phyloP scores from a whole-genome alignment of 2,113 vertebrate species.

The Capra hircus region DNA sequence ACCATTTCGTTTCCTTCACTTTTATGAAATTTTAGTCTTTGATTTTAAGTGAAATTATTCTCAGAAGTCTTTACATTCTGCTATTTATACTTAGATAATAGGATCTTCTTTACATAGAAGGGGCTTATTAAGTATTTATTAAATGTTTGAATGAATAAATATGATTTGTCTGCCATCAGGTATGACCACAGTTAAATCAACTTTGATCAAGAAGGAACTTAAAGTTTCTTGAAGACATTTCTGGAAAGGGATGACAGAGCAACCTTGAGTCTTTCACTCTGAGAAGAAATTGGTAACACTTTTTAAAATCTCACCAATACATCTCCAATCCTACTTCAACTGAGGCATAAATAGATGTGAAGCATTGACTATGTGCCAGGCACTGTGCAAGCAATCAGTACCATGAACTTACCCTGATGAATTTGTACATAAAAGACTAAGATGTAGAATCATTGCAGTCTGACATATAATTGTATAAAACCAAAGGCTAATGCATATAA shows the following conservation, averaged over 20 bases:
- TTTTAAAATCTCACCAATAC: neutral
- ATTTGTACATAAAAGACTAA: neutral
- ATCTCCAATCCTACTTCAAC: neutral
- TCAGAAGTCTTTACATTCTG: neutral
- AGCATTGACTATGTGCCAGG: neutral
- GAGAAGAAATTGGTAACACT: neutral
- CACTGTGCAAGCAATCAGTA: neutral
- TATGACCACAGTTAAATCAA: neutral
- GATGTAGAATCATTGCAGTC: neutral
- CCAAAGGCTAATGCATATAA: neutral
- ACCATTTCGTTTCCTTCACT: neutral
- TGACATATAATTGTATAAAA: neutral
- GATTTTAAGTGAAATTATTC: neutral
- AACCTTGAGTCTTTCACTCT: neutral
- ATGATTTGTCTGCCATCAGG: neutral
- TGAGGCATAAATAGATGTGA: neutral
- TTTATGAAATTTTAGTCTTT: neutral
- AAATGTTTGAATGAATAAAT: neutral
- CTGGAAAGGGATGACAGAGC: neutral
- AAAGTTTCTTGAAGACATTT: neutral
- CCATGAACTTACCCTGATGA: neutral
- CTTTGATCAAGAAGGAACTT: neutral
- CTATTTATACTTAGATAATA: neutral
- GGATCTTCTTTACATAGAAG: neutral
- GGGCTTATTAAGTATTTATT: neutral